A percentile compares a stretch with the other conserved stretches of the same genome.
Conservation (phyloP, 2,888 invertebrate species). For the Caradrina kadenii region DNA sequence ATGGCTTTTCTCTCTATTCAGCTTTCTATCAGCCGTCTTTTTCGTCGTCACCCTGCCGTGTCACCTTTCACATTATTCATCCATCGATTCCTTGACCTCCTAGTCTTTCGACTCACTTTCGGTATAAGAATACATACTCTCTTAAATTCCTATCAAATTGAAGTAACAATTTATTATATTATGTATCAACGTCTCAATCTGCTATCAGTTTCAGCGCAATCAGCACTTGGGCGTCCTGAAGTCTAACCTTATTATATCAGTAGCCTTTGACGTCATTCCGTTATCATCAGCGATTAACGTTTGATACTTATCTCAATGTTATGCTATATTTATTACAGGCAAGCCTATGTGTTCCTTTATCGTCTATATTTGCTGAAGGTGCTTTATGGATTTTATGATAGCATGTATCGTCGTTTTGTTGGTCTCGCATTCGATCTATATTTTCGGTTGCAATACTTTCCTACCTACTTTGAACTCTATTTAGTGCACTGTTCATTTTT, state of each 20-base stretch:
- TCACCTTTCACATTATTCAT: not conserved
- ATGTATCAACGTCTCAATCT: constrained; percentile 35
- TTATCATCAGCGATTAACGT: constrained; percentile 53
- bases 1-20: not conserved
- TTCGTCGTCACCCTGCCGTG: not conserved
- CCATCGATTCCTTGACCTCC: not conserved
- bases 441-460: not conserved
- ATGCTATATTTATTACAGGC: constrained; percentile 25
- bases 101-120: not conserved
- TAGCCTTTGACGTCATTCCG: constrained; percentile 61
- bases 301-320: constrained; percentile 51
- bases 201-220: constrained; percentile 40
- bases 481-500: not conserved
- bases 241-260: constrained; percentile 56
- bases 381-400: not conserved
- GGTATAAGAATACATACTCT: not conserved
- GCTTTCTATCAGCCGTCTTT: not conserved
- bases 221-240: constrained; percentile 49
- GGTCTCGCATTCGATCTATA: not conserved
- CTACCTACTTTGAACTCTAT: not conserved
- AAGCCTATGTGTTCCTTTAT: constrained; percentile 23
- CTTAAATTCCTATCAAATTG: constrained; percentile 1
- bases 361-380: constrained; percentile 9
- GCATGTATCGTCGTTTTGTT: not conserved
- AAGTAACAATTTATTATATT: not conserved